phyloP scores from a whole-genome alignment of 30 jellyfish, hydroid and myxozoan genomes.

The Pelagia noctiluca region DNA sequence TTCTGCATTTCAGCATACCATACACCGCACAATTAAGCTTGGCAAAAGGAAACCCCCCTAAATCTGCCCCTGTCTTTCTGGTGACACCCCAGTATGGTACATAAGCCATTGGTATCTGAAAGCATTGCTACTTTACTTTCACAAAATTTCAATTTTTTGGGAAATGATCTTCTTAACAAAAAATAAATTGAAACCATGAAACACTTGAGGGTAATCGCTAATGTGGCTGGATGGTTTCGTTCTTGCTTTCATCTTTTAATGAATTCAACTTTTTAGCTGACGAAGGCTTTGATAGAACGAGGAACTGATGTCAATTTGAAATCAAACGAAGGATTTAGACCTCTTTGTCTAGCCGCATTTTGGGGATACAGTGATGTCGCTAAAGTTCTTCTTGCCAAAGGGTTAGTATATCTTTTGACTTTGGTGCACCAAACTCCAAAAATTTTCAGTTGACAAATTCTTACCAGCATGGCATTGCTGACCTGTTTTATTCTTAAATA shows the following conservation, averaged over 20 bases:
- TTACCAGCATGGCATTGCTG: background rate
- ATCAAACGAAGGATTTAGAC: constrained; percentile 60
- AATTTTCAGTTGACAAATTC: background rate
- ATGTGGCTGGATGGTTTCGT: background rate
- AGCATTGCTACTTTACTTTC: no score
- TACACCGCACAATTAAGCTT: no score
- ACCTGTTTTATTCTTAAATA: background rate
- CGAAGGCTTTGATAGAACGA: constrained; percentile 34
- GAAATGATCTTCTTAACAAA: no score
- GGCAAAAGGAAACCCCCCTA: no score
- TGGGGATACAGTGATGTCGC: constrained; percentile 63
- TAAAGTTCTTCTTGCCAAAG: constrained; percentile 40
- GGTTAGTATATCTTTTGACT: constrained; percentile 11
- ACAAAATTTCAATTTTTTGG: no score
- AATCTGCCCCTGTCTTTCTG: no score
- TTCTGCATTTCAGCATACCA: no score
- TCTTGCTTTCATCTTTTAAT: background rate
- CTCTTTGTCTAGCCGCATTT: constrained; percentile 65
- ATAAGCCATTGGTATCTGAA: no score
- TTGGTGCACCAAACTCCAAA: background rate
- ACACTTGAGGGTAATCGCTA: no score
- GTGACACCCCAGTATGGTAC: no score
- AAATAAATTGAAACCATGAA: no score
- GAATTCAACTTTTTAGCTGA: constrained; percentile 18
- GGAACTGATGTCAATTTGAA: constrained; percentile 46